A percentile compares a stretch with the other conserved stretches of the same genome.
These are phyloP conservation scores for Corythornis cristatus DNA, from an alignment of 2,113 vertebrate genomes.

Conservation along the genomic window DNA sequence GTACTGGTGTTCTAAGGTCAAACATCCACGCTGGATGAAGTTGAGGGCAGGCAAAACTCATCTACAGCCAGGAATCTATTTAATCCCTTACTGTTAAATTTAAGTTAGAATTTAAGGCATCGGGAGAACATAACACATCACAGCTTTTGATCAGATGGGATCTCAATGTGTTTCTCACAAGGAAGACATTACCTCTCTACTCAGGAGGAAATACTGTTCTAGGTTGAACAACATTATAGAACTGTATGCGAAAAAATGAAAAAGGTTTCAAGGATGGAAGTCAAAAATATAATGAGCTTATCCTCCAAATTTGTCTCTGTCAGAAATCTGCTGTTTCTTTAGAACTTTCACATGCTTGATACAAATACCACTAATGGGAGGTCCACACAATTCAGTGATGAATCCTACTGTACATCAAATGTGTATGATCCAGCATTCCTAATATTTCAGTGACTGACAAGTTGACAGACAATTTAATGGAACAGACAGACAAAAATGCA, in stretches of 20 bases:
- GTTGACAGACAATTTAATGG: constrained; percentile 41
- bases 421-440: not conserved
- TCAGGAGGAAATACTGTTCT: not conserved
- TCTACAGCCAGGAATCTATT: not conserved
- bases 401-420: not conserved
- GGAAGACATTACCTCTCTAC: not conserved
- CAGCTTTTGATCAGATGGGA: not conserved
- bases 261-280: not conserved
- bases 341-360: not conserved
- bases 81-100: not conserved
- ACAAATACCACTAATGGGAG: not conserved
- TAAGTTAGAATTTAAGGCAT: not conserved
- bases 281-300: not conserved
- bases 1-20: rapidly evolving
- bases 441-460: not conserved
- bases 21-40: rapidly evolving
- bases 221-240: rapidly evolving
- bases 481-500: constrained; percentile 38
- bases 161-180: not conserved
- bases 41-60: not conserved
- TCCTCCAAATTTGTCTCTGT: constrained; percentile 1
- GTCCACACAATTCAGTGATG: not conserved
- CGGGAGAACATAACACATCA: rapidly evolving
- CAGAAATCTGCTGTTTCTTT: constrained; percentile 66
- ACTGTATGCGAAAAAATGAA: not conserved